phyloP scores from a whole-genome alignment of 2,113 vertebrate genomes.

The Engystomops pustulosus region DNA sequence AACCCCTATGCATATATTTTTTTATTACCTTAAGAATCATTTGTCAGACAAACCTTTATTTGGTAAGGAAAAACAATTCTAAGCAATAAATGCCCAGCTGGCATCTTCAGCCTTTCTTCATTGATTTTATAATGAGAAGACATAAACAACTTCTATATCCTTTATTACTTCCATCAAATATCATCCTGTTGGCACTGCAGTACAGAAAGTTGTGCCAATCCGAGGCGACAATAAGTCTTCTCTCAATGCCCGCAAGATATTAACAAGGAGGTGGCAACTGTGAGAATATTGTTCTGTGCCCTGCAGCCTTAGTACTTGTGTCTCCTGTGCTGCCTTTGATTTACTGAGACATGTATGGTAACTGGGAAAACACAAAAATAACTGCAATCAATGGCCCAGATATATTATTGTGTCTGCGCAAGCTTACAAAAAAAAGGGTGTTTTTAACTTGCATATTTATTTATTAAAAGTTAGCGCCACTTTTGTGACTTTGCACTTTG shows the following conservation, averaged over 20 bases:
- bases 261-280: constrained; percentile 23
- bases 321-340: constrained; percentile 3
- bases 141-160: constrained; percentile 38
- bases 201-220: constrained; percentile 6
- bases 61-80: neutral
- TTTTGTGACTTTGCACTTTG: no score
- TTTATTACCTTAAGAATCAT: no score
- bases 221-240: constrained; percentile 40
- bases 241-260: constrained; percentile 4
- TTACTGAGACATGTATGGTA: neutral
- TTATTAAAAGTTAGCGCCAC: no score
- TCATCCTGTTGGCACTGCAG: constrained; percentile 35
- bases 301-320: constrained; percentile 15
- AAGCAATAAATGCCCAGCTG: neutral
- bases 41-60: no score
- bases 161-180: constrained; percentile 36
- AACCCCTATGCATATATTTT: no score
- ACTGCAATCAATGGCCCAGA: no score
- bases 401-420: no score
- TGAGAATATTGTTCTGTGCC: constrained; percentile 25
- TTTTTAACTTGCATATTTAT: no score
- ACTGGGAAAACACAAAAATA: neutral
- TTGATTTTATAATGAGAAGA: constrained; percentile 19
- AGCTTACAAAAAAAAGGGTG: no score
- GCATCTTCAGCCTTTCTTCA: constrained; percentile 16